Evolutionary conservation across 2,888 invertebrate species (phyloP).

Genomic region (Eudasyphora cyanicolor): DNA sequence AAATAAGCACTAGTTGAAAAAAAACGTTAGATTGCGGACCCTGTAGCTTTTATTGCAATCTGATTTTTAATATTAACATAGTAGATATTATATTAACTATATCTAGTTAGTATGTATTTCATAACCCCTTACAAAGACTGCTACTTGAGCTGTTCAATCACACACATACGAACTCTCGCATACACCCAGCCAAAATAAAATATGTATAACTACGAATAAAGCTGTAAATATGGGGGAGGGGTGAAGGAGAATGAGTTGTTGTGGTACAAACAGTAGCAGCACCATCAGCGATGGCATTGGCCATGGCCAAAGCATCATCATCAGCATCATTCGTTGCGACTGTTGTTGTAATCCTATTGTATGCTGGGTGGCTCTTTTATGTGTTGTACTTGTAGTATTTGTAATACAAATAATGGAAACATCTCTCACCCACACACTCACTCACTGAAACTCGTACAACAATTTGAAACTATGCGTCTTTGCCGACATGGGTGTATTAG

Average conservation of each 20-base stretch:
- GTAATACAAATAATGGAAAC: constrained; percentile 49
- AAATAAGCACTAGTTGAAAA: too few relatives aligned
- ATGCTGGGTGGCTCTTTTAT: constrained; percentile 23
- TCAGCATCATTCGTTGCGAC: not conserved
- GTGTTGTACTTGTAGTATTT: constrained; percentile 32
- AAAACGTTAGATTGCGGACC: too few relatives aligned
- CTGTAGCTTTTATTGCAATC: too few relatives aligned
- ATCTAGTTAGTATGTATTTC: too few relatives aligned
- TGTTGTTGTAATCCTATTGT: constrained; percentile 38
- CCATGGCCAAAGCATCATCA: constrained; percentile 37
- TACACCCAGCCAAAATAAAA: constrained; percentile 23
- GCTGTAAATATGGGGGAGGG: not conserved
- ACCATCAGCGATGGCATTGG: not conserved
- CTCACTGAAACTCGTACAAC: not conserved
- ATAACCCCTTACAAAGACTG: not conserved
- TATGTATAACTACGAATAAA: not conserved
- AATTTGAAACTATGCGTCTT: not conserved
- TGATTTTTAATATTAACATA: too few relatives aligned
- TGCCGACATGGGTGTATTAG: not conserved
- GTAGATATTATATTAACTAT: too few relatives aligned
- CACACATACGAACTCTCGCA: constrained; percentile 22
- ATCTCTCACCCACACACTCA: constrained; percentile 21
- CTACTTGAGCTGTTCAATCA: not conserved
- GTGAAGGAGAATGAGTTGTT: too few relatives aligned
- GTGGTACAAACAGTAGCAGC: not conserved